Conservation (phyloP, 2,113 vertebrate species). For the Mus spicilegus region DNA sequence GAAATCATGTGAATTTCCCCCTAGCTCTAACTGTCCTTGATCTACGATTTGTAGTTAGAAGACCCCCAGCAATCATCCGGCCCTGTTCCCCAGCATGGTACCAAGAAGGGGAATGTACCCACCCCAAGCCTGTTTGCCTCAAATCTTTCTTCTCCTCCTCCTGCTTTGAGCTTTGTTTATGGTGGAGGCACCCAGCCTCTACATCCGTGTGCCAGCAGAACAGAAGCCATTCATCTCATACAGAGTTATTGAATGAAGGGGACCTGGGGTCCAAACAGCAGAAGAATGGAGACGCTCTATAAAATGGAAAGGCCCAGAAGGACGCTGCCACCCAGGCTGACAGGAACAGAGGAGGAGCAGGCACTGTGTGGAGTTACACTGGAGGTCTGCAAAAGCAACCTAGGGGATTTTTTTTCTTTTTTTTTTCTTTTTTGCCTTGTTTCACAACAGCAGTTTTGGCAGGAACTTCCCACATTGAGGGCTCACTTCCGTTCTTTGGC, state of each 20-base stretch:
- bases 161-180: background rate
- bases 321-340: background rate
- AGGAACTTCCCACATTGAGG: slow-evolving; percentile 54
- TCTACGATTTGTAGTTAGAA: background rate
- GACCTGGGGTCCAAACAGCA: background rate
- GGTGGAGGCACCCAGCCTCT: background rate
- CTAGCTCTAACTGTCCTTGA: background rate
- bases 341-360: background rate
- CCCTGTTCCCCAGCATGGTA: background rate
- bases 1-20: background rate
- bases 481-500: background rate
- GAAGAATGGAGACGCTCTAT: background rate
- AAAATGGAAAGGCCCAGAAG: background rate
- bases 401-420: background rate
- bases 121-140: background rate
- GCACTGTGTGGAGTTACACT: background rate
- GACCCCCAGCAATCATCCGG: background rate
- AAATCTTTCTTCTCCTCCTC: background rate
- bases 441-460: slow-evolving; percentile 51
- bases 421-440: slow-evolving; percentile 19
- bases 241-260: background rate
- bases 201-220: background rate
- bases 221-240: background rate
- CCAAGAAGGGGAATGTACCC: background rate
- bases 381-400: background rate